Evolutionary conservation across 2,888 invertebrate species (phyloP).

Genomic region (Corbicula japonica): DNA sequence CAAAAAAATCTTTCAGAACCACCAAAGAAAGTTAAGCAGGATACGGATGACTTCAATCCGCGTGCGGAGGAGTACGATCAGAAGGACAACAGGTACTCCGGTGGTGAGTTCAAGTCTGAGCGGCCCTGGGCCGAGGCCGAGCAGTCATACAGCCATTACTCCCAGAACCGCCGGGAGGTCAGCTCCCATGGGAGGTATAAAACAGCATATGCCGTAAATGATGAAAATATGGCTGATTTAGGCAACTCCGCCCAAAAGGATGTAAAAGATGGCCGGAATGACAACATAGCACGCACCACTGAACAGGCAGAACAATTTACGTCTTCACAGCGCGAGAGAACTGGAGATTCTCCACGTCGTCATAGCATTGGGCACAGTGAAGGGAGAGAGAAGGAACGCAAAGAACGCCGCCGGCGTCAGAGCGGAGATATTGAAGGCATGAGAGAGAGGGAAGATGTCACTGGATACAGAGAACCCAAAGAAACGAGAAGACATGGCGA

Average conservation of each 20-base stretch:
- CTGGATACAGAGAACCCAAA: slow-evolving; percentile 22
- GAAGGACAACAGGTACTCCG: not conserved
- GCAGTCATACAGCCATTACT: slow-evolving; percentile 21
- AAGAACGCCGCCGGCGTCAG: slow-evolving; percentile 53
- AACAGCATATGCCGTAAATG: not conserved
- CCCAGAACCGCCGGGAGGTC: not conserved
- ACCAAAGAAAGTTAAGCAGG: not conserved
- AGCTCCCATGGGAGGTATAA: not conserved
- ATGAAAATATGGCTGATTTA: too few relatives aligned
- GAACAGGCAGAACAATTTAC: slow-evolving; percentile 12
- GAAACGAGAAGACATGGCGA: slow-evolving; percentile 49
- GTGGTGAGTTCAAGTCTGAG: not conserved
- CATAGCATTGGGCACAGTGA: slow-evolving; percentile 34
- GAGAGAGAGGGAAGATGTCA: slow-evolving; percentile 46
- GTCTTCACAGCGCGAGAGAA: slow-evolving; percentile 32
- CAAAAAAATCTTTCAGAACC: not conserved
- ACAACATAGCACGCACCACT: not conserved
- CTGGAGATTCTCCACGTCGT: slow-evolving; percentile 32
- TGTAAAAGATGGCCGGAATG: not conserved
- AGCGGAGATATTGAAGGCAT: slow-evolving; percentile 58
- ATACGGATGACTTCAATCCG: slow-evolving; percentile 54
- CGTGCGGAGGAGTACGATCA: slow-evolving; percentile 18
- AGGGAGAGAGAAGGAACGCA: slow-evolving; percentile 31
- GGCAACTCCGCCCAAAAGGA: slow-evolving; percentile 4
- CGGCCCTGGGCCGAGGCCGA: slow-evolving; percentile 24